These are phyloP conservation scores for Cotesia chilonis DNA, from an alignment of 1,140 invertebrate species.

Conservation along the genomic window DNA sequence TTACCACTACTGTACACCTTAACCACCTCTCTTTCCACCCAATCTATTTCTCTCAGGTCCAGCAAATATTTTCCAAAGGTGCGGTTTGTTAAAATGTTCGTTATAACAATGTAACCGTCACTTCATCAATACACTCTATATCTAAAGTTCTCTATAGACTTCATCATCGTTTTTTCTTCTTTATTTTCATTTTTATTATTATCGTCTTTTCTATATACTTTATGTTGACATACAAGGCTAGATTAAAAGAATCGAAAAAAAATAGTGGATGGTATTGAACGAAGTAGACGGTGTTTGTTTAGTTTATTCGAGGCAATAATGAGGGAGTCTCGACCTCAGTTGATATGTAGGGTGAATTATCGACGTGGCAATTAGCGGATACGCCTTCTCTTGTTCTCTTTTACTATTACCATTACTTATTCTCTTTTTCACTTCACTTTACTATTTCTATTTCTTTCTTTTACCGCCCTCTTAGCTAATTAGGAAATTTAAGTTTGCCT, in stretches of 20 bases:
- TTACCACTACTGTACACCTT: not conserved
- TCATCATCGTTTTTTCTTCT: not conserved
- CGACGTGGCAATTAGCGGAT: constrained; percentile 31
- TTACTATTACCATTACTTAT: not conserved
- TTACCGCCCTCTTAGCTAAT: constrained; percentile 12
- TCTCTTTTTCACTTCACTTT: not conserved
- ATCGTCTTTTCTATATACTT: not conserved
- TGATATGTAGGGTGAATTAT: constrained; percentile 25
- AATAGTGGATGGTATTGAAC: not conserved
- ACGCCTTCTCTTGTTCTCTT: constrained; percentile 24
- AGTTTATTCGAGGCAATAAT: constrained; percentile 26
- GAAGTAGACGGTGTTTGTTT: constrained; percentile 21
- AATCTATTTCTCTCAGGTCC: constrained; percentile 5
- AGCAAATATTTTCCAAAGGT: constrained; percentile 38
- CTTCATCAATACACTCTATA: not conserved
- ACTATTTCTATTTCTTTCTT: constrained; percentile 1
- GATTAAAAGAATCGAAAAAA: not conserved
- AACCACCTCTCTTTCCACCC: not conserved
- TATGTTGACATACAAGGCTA: not conserved
- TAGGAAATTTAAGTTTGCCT: constrained; percentile 34
- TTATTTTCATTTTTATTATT: not conserved
- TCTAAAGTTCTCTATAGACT: constrained; percentile 3
- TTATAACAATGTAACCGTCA: constrained; percentile 22
- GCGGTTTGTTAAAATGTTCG: constrained; percentile 33
- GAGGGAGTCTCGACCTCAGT: not conserved